These are phyloP conservation scores for Ischnura elegans DNA, from an alignment of 2,888 invertebrate genomes.

Conservation along the genomic window DNA sequence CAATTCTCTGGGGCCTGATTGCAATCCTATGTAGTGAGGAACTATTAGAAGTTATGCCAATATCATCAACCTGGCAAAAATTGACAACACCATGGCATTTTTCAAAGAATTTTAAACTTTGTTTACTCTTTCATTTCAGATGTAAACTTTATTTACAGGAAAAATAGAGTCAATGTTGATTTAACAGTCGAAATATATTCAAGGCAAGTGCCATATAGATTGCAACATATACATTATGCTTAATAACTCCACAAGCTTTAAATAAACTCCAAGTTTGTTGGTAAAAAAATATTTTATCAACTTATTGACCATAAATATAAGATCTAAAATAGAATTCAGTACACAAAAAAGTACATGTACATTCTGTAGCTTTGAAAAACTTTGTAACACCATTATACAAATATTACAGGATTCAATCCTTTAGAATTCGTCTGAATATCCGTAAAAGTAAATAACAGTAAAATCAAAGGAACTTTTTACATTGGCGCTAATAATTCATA, in stretches of 20 bases:
- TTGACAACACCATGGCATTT: neutral
- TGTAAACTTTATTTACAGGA: conserved; percentile 54
- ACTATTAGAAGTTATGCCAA: neutral
- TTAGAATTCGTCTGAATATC: conserved; percentile 47
- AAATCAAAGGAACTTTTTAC: conserved; percentile 47
- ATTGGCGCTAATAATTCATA: conserved; percentile 28
- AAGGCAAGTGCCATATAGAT: conserved; percentile 47
- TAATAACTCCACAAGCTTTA: conserved; percentile 42
- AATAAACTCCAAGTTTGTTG: conserved; percentile 52
- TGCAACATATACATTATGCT: conserved; percentile 43
- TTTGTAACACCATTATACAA: conserved; percentile 46
- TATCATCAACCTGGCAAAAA: neutral
- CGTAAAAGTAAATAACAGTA: conserved; percentile 27
- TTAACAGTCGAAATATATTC: conserved; percentile 50
- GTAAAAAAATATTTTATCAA: conserved; percentile 56
- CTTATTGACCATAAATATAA: conserved; percentile 52
- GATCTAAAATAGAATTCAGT: conserved; percentile 52
- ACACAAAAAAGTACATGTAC: conserved; percentile 50
- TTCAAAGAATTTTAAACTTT: neutral
- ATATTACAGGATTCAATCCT: conserved; percentile 37
- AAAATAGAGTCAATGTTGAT: conserved; percentile 47
- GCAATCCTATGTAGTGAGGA: no score
- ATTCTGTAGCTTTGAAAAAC: conserved; percentile 45
- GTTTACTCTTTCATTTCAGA: conserved; percentile 34
- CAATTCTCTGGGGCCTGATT: no score